Evolutionary conservation across 2,797 vertebrate genomes (phyloP), one percentile per base, ranked within the genome.

Genomic region (Sebastolobus altivelis): DNA sequence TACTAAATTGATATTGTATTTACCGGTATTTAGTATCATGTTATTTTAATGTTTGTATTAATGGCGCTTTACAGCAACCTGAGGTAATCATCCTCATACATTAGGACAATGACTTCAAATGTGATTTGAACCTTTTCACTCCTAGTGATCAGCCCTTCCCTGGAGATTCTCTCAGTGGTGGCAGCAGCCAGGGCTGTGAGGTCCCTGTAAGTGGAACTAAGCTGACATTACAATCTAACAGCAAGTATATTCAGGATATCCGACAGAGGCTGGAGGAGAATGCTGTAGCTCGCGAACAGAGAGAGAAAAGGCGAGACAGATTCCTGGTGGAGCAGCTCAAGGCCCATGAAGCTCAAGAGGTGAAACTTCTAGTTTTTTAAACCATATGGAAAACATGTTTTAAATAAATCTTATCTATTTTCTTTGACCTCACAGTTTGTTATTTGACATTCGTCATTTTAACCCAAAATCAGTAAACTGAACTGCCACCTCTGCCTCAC

Each of bases 341-440:
- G 81, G 94, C 95, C n/a, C 96, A 96, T 0, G 95, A 97, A 92
- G 92, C 95, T 72, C 95, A 97, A 78, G 96, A 99, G 97, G 98
- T 99, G 76, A 87, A 86, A 65, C 59, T n/a, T 59, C 14, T n/a
- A 29, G 38, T 54, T 67, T 65, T 71, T 65, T 37, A 8, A 9
- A 80, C 6, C n/a, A 22, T 25, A 25, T 25, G 22, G 10, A 37
- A 37, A 62, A 37, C 20, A 59, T 22, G 14, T 65, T 65, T 67
- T 33, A 67, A 11, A 61, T 68, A 25, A 8, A 65, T 65, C 8
- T 16, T 3, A 33, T 2, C 2, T 16, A 2, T 40, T 46, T 0
- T 65, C 33, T 55, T 70, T 25, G 27, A 79, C 22, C 13, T 29
- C 20, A 37, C 5, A 29, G 11, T 59, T n/a, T 65, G 29, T 74